A percentile compares a stretch with the other conserved stretches of the same genome.
Conservation (phyloP, 2,797 vertebrate species). For the Uromys caudimaculatus region DNA sequence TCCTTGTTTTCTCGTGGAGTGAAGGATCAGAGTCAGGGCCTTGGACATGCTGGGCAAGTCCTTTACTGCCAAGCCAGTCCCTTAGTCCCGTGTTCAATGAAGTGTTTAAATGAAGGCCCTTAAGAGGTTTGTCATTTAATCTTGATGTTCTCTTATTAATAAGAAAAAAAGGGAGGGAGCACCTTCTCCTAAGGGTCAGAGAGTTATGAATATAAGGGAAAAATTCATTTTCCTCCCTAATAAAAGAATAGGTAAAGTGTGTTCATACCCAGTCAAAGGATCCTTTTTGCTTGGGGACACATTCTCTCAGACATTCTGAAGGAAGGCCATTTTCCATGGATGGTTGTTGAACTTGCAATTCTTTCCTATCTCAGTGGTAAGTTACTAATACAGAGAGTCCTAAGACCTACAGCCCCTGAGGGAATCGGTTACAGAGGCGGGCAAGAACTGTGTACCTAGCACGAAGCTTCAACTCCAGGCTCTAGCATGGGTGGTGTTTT, state of each 20-base stretch:
- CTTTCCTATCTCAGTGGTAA: not conserved
- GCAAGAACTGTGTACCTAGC: not conserved
- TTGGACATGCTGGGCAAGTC: not conserved
- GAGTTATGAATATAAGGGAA: not conserved
- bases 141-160: not conserved
- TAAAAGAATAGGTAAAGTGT: not conserved
- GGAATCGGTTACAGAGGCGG: not conserved
- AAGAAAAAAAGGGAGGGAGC: not conserved
- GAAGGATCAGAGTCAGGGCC: not conserved
- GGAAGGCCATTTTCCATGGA: not conserved
- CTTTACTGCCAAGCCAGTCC: not conserved
- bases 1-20: not conserved
- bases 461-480: not conserved
- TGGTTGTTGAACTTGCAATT: not conserved
- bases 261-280: not conserved
- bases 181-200: not conserved
- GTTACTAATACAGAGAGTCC: not conserved
- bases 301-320: not conserved
- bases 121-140: not conserved
- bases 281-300: not conserved
- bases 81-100: not conserved
- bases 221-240: not conserved
- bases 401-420: not conserved
- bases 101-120: not conserved
- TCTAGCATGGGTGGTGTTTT: not conserved